phyloP scores from a whole-genome alignment of 2,888 invertebrate genomes.

The Acronicta aceris region DNA sequence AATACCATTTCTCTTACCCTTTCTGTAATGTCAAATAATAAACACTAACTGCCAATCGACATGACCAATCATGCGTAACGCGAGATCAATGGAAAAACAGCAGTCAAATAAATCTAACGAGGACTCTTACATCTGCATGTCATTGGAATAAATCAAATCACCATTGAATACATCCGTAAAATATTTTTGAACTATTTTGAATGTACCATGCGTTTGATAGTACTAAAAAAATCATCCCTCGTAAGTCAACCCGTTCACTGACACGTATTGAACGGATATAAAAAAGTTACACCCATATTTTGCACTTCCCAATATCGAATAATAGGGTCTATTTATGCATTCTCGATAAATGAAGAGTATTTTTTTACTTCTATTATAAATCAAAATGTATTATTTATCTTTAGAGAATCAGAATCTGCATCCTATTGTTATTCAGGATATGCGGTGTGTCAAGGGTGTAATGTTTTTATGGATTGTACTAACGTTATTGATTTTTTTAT shows the following conservation, averaged over 20 bases:
- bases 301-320: conserved; percentile 88
- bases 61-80: conserved; percentile 86
- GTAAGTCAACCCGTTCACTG: conserved; percentile 87
- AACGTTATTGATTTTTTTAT: conserved; percentile 66
- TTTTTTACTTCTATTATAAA: conserved; percentile 88
- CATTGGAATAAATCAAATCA: conserved; percentile 89
- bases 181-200: conserved; percentile 88
- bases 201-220: conserved; percentile 74
- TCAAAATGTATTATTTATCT: conserved; percentile 90
- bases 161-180: conserved; percentile 87
- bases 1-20: conserved; percentile 41
- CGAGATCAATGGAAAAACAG: conserved; percentile 84
- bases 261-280: conserved; percentile 84
- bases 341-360: conserved; percentile 88
- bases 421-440: conserved; percentile 87
- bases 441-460: conserved; percentile 89
- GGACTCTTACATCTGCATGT: conserved; percentile 88
- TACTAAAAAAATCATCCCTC: conserved; percentile 78
- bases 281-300: conserved; percentile 89
- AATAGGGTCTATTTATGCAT: conserved; percentile 89
- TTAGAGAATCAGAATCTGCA: conserved; percentile 88
- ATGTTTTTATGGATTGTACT: conserved; percentile 79
- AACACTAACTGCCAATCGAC: conserved; percentile 86
- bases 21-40: conserved; percentile 70
- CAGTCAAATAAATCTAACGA: conserved; percentile 89